Base-by-base conservation (phyloP, 2,888 invertebrate genomes). In the Drosophila ezoana region DNA sequence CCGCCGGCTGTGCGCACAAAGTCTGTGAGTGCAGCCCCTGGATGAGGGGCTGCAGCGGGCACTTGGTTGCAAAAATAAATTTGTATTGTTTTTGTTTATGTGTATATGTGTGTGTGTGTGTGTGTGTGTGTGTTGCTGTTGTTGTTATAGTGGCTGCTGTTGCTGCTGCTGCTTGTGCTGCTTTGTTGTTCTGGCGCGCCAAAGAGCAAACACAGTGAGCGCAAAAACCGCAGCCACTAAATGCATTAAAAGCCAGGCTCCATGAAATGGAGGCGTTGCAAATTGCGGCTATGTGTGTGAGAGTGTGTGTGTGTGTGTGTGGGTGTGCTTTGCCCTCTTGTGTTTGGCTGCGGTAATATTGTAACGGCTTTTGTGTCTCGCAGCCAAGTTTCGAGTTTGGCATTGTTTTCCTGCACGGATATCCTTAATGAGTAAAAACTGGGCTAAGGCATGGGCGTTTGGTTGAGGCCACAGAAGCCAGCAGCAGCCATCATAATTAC, bases 401-500 rank as follows among this genome's bases (percentile, higher is more conserved):
- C 90, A 89, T 90, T 89, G 87, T 87, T 81, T 87, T 89, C 89
- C 90, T 90, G 87, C 87, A 91, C 84, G 90, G 88, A 90, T 90
- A 82, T 89, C 89, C 89, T 90, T 90, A 91, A 91, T 91, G 88
- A 90, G 89, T 87, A 76, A 87, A 78, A 89, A 89, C 89, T 90
- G 87, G 83, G 83, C 70, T 82, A 79, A 87, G 85, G 79, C 81
- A 28, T 8, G 28, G 28, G 28, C 28, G 28, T 8, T 81, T 44
- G 11, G 47, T 37, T 23, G 43, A 53, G 37, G 54, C 52, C 40
- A 56, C 58, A 62, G 45, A 37, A 44, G 59, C 33, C 52, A 70
- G 44, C 45, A 49, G 58, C 68, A 61, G 62, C 64, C 73, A 80
- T 79, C 81, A 80, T 80, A 79, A 79, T 79, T 80, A 73, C 60